phyloP scores from a whole-genome alignment of 2,113 vertebrate species.

The Leuciscus idus region DNA sequence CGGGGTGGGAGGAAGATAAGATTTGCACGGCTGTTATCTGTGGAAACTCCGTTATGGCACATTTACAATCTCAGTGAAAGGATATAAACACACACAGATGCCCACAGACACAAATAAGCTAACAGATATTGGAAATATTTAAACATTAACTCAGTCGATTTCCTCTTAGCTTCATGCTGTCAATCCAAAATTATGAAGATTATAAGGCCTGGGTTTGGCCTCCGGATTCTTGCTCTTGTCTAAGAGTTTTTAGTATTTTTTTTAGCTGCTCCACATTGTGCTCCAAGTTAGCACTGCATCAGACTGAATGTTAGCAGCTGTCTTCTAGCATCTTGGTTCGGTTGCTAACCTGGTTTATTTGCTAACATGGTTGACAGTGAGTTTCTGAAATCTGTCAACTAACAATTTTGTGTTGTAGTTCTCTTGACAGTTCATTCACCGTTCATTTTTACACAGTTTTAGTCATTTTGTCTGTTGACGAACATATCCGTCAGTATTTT shows the following conservation, averaged over 20 bases:
- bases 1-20: constrained; percentile 50
- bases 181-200: neutral
- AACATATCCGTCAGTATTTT: neutral
- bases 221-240: neutral
- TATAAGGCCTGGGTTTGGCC: neutral
- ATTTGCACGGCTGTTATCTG: constrained; percentile 49
- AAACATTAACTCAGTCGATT: neutral
- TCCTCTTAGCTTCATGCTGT: neutral
- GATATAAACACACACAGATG: constrained; percentile 38
- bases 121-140: constrained; percentile 34
- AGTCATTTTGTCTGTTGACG: neutral
- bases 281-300: constrained; percentile 1
- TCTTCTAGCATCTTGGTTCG: neutral
- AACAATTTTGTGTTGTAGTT: neutral
- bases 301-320: neutral
- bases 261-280: neutral
- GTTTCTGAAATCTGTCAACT: neutral
- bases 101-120: constrained; percentile 31
- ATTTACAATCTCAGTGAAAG: constrained; percentile 42
- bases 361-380: neutral
- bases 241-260: neutral
- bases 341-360: neutral
- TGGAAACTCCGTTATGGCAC: constrained; percentile 46
- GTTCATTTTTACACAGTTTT: neutral
- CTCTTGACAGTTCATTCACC: neutral